Evolutionary conservation across 2,888 invertebrate genomes (phyloP).

Genomic region (Caenorhabditis sp.): DNA sequence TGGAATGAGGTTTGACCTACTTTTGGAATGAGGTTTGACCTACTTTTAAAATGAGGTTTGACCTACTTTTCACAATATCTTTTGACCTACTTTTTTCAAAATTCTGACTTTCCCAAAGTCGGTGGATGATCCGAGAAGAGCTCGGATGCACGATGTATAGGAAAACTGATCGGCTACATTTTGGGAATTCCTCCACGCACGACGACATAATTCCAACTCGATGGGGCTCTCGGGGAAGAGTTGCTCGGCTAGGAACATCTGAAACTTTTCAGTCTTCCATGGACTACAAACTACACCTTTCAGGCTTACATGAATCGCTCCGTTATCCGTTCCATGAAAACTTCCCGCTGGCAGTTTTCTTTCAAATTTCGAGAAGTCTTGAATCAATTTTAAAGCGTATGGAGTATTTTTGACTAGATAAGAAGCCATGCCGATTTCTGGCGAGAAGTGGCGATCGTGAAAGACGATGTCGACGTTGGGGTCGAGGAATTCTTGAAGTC

Average conservation of each 20-base stretch:
- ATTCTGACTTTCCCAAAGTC: conserved; percentile 65
- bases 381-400: conserved; percentile 5
- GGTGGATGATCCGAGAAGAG: conserved; percentile 68
- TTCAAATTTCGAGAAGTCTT: conserved; percentile 67
- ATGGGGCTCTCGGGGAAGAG: conserved; percentile 25
- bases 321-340: conserved; percentile 72
- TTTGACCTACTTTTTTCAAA: conserved; percentile 50
- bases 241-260: conserved; percentile 59
- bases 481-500: conserved; percentile 61
- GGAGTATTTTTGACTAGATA: conserved; percentile 58
- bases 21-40: no score
- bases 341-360: conserved; percentile 58
- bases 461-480: conserved; percentile 50
- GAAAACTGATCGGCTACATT: conserved; percentile 69
- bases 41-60: no score
- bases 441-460: conserved; percentile 65
- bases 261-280: not conserved
- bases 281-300: no score
- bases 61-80: no score
- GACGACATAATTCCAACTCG: conserved; percentile 48
- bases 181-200: conserved; percentile 66
- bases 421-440: conserved; percentile 61
- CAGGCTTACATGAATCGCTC: conserved; percentile 67
- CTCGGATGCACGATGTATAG: conserved; percentile 75
- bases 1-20: no score